A percentile compares a stretch with the other conserved stretches of the same genome.
Conservation (phyloP, 2,797 vertebrate species). For the Lateolabrax maculatus region DNA sequence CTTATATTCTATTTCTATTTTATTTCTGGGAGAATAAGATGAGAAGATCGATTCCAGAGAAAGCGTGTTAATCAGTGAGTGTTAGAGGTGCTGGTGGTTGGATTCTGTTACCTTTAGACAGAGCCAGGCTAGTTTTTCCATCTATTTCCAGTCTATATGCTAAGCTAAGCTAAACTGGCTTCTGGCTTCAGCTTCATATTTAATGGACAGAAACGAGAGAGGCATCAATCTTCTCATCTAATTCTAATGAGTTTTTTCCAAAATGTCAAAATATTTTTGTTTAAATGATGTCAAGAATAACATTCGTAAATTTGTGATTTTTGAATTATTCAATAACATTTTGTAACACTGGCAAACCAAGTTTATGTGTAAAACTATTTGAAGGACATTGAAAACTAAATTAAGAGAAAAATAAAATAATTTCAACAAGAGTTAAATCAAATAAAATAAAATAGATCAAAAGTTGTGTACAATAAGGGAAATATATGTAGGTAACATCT, state of each 20-base stretch:
- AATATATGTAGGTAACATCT: neutral
- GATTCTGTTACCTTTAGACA: neutral
- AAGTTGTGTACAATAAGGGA: neutral
- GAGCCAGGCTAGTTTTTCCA: neutral
- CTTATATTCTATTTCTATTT: too few species aligned
- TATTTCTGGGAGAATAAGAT: neutral
- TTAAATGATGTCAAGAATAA: neutral
- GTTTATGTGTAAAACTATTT: neutral
- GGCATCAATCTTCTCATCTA: neutral
- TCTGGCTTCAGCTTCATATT: neutral
- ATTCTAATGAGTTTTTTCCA: neutral
- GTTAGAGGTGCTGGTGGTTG: neutral
- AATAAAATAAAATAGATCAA: neutral
- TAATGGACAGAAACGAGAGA: neutral
- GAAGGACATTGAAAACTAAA: too few species aligned
- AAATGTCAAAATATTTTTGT: neutral
- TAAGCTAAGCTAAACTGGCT: neutral
- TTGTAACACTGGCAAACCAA: neutral
- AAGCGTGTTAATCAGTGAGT: neutral
- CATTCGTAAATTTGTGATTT: neutral
- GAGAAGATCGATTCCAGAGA: neutral
- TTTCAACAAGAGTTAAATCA: neutral
- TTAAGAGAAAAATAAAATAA: too few species aligned
- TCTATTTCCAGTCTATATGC: neutral
- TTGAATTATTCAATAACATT: neutral